phyloP scores from a whole-genome alignment of 2,113 vertebrate species.

The cattle (Bos taurus) region ARS-UCD2.0 NC_037335.1:106717501-106718000 shows the following conservation, averaged over 20 bases:
- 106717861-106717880: not conserved
- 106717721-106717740: not conserved
- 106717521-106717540: not conserved
- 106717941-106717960: not conserved
- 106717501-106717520: not conserved
- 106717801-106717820: slow-evolving; percentile 64
- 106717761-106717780: slow-evolving; percentile 61
- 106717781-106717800: slow-evolving; percentile 72
- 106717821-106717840: slow-evolving; percentile 70
- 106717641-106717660: not conserved
- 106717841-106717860: slow-evolving; percentile 43
- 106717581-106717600: not conserved
- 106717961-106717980: not conserved
- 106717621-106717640: not conserved
- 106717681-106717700: not conserved
- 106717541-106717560: not conserved
- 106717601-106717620: not conserved
- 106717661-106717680: not conserved
- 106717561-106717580: not conserved
- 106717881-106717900: not conserved
- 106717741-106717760: not conserved
- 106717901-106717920: too few relatives aligned
- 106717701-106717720: not conserved
- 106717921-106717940: not conserved
- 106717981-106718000: not conserved